Percentiles rank a stretch among this genome's conserved stretches.
Conservation (phyloP, 2,888 invertebrate species). For the Steinernema scapterisci region DNA sequence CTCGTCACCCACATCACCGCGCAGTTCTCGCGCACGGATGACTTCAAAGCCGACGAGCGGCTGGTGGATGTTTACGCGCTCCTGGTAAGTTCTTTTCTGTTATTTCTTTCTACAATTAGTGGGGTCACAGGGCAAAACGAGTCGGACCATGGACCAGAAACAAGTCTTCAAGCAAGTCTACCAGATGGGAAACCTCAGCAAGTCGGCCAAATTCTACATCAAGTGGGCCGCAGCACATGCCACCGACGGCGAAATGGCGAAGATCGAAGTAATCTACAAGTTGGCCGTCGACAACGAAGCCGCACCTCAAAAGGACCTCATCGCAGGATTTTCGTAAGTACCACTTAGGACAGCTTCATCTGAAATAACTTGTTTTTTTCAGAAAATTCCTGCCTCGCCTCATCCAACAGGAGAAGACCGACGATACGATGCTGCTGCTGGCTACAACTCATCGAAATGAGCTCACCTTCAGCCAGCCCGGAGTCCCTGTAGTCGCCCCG, state of each 20-base stretch:
- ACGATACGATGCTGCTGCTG: neutral
- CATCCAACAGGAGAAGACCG: neutral
- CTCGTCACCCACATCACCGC: neutral
- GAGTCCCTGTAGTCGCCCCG: no score
- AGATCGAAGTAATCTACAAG: slow-evolving; percentile 34
- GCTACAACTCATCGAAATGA: neutral
- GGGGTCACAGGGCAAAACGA: slow-evolving; percentile 1
- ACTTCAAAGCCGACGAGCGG: neutral
- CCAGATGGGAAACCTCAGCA: slow-evolving; percentile 42
- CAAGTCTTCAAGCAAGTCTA: slow-evolving; percentile 45
- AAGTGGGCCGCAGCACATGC: slow-evolving; percentile 47
- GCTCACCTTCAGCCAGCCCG: no score
- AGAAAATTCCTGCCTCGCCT: no score
- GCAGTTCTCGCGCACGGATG: neutral
- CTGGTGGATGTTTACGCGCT: slow-evolving; percentile 10
- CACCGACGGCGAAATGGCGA: slow-evolving; percentile 28
- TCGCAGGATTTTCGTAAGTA: neutral
- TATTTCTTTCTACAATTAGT: neutral
- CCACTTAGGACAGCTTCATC: slow-evolving; percentile 2
- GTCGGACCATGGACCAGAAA: slow-evolving; percentile 9
- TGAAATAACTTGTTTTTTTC: no score
- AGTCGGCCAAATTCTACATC: slow-evolving; percentile 44
- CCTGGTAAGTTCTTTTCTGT: neutral
- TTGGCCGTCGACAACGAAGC: slow-evolving; percentile 27
- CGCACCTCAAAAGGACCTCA: neutral